Conservation (phyloP, 2,113 vertebrate species). For the Cynoglossus semilaevis region DNA sequence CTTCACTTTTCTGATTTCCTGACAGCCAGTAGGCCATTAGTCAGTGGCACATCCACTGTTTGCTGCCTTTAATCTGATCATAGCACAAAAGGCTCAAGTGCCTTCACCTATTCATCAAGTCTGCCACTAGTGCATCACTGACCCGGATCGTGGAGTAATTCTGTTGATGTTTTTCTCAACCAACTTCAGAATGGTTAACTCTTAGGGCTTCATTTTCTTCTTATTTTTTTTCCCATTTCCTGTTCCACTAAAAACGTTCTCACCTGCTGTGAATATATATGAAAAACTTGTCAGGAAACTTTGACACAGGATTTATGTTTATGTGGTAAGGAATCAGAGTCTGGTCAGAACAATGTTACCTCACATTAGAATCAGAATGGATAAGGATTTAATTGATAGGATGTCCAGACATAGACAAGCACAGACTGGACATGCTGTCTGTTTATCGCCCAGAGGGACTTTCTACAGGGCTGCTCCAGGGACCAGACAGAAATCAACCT, state of each 20-base stretch:
- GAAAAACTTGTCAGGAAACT: slow-evolving; percentile 14
- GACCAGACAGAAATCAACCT: no score
- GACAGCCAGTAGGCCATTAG: slow-evolving; percentile 41
- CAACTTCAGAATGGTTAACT: slow-evolving; percentile 59
- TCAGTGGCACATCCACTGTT: slow-evolving; percentile 15
- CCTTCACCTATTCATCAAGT: slow-evolving; percentile 33
- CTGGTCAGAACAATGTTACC: background rate
- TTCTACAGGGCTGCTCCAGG: no score
- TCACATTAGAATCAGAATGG: background rate
- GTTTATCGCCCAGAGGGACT: no score
- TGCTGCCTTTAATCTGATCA: slow-evolving; percentile 42
- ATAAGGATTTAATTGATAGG: slow-evolving; percentile 53
- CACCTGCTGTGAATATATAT: slow-evolving; percentile 41
- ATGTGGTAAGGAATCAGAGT: slow-evolving; percentile 13
- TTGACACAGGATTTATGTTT: no score
- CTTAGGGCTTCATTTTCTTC: slow-evolving; percentile 44
- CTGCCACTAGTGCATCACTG: slow-evolving; percentile 27
- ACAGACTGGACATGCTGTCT: no score
- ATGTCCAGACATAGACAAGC: slow-evolving; percentile 25
- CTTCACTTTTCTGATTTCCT: slow-evolving; percentile 35
- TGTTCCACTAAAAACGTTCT: slow-evolving; percentile 6
- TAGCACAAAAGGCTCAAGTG: slow-evolving; percentile 1
- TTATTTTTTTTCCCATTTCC: background rate
- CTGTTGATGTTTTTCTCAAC: slow-evolving; percentile 30
- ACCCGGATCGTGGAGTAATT: slow-evolving; percentile 13